Evolutionary conservation across 2,888 invertebrate genomes (phyloP).

Genomic region (Aleiodes leptofemur): DNA sequence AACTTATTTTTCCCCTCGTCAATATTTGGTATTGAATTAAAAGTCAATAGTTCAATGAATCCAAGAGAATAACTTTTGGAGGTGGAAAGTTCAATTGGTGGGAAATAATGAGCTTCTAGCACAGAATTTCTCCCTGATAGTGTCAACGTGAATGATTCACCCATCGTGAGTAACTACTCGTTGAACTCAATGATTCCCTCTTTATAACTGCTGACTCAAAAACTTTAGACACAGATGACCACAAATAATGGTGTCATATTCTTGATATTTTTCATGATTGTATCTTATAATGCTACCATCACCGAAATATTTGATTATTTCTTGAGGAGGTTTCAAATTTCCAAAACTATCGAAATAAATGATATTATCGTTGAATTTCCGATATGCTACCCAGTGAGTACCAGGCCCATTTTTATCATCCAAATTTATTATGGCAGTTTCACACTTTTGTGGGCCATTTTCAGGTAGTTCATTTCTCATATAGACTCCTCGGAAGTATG

Average conservation of each 20-base stretch:
- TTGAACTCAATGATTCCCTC: slow-evolving; percentile 6
- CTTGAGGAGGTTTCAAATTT: slow-evolving; percentile 64
- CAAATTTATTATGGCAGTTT: slow-evolving; percentile 35
- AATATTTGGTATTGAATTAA: slow-evolving; percentile 64
- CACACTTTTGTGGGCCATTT: slow-evolving; percentile 11
- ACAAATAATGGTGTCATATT: slow-evolving; percentile 60
- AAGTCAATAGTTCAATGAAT: slow-evolving; percentile 60
- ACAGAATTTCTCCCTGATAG: slow-evolving; percentile 57
- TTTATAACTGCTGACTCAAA: slow-evolving; percentile 53
- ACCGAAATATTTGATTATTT: slow-evolving; percentile 61
- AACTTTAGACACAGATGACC: slow-evolving; percentile 65
- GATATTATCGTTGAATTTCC: slow-evolving; percentile 61
- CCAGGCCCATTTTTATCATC: slow-evolving; percentile 40
- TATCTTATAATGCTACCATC: slow-evolving; percentile 52
- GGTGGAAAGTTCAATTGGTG: slow-evolving; percentile 58
- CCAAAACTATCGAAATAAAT: slow-evolving; percentile 71
- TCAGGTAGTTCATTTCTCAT: slow-evolving; percentile 55
- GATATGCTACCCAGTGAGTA: slow-evolving; percentile 67
- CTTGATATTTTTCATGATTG: slow-evolving; percentile 62
- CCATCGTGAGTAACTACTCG: slow-evolving; percentile 39
- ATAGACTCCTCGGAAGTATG: slow-evolving; percentile 66
- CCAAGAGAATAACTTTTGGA: slow-evolving; percentile 59
- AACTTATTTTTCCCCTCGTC: slow-evolving; percentile 61
- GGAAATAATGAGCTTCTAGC: slow-evolving; percentile 58
- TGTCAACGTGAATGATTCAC: slow-evolving; percentile 59